phyloP scores from a whole-genome alignment of 1,140 invertebrate genomes.

The Liolophura sinensis region DNA sequence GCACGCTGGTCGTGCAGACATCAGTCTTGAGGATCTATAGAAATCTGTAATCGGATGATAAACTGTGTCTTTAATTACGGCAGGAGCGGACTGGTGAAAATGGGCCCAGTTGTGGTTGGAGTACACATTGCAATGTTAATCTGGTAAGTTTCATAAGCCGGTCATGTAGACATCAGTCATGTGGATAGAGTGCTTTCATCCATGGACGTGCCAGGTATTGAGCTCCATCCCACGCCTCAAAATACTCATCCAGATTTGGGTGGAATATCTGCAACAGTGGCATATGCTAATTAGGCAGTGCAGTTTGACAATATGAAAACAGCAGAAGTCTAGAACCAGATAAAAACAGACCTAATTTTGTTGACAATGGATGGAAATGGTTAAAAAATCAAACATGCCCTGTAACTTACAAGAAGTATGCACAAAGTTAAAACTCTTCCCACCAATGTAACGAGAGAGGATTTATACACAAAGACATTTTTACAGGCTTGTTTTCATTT shows the following conservation, averaged over 20 bases:
- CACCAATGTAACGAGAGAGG: not conserved
- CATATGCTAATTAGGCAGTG: not conserved
- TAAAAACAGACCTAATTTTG: not conserved
- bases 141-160: too few species aligned
- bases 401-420: not conserved
- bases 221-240: conserved; percentile 56
- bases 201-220: conserved; percentile 55
- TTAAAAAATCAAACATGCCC: not conserved
- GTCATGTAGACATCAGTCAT: conserved; percentile 31
- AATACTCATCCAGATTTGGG: conserved; percentile 54
- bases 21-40: too few species aligned
- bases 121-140: too few species aligned
- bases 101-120: too few species aligned
- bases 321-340: not conserved
- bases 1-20: too few species aligned
- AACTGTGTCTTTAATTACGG: too few species aligned
- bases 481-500: too few species aligned
- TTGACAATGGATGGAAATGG: not conserved
- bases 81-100: too few species aligned
- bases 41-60: too few species aligned
- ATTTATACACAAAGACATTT: not conserved
- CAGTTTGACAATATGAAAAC: not conserved
- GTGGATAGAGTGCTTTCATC: conserved; percentile 49
- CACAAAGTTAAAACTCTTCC: too few species aligned
- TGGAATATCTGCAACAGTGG: conserved; percentile 46